Percentiles rank a stretch among this genome's conserved stretches.
These are phyloP conservation scores for Dicycla oo DNA, from an alignment of 2,888 invertebrate species.

Conservation along the genomic window DNA sequence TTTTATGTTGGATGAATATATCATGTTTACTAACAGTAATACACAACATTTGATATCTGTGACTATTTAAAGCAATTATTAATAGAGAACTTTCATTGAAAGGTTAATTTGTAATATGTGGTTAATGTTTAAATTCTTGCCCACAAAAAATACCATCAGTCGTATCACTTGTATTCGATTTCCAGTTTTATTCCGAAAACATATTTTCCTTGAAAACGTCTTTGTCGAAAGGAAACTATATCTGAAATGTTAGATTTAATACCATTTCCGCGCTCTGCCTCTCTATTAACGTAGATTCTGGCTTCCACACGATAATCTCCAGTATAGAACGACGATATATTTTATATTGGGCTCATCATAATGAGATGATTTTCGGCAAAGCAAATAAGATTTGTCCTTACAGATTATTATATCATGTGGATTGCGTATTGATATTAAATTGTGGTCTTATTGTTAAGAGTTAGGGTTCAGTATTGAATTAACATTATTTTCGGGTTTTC, in stretches of 20 bases:
- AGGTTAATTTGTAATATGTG: not conserved
- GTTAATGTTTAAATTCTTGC: not conserved
- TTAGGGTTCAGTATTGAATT: slow-evolving; percentile 3
- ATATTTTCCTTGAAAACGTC: slow-evolving; percentile 35
- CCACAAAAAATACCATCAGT: not conserved
- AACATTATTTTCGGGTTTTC: not conserved
- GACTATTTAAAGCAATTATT: not conserved
- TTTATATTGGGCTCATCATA: slow-evolving; percentile 43
- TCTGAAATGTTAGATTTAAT: slow-evolving; percentile 52
- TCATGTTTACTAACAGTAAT: not conserved
- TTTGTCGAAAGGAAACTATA: slow-evolving; percentile 36
- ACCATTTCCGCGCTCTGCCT: slow-evolving; percentile 43
- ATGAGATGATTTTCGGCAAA: slow-evolving; percentile 53
- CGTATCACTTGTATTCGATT: slow-evolving; percentile 22
- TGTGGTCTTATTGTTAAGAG: slow-evolving; percentile 24
- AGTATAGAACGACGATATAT: slow-evolving; percentile 22
- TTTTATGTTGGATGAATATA: not conserved
- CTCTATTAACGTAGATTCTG: slow-evolving; percentile 44
- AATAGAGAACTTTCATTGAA: not conserved
- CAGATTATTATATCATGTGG: slow-evolving; percentile 37
- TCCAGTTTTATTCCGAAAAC: slow-evolving; percentile 27
- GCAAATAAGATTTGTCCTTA: slow-evolving; percentile 47
- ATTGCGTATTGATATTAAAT: slow-evolving; percentile 38
- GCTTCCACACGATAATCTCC: slow-evolving; percentile 51
- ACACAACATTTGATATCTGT: not conserved